Percentiles rank a stretch among this genome's conserved stretches.
Conservation (phyloP, 2,888 invertebrate genomes). For the Ecliptopera silaceata region DNA sequence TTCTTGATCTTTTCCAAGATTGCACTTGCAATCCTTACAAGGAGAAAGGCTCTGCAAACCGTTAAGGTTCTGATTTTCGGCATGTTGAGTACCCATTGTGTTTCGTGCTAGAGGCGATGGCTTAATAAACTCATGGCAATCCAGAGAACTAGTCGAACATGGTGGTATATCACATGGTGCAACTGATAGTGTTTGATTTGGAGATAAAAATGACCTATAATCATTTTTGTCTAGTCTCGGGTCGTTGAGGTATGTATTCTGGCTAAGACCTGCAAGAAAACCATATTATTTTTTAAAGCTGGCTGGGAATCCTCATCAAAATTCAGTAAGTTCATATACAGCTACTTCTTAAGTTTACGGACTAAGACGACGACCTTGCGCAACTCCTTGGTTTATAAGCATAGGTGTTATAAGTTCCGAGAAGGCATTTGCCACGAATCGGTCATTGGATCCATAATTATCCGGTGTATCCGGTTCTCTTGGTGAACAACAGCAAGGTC, state of each 20-base stretch:
- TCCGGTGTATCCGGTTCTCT: constrained; percentile 12
- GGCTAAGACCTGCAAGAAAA: constrained; percentile 23
- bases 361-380: constrained; percentile 37
- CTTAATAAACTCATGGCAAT: not conserved
- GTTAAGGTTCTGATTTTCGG: not conserved
- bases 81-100: not conserved
- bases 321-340: too few relatives aligned
- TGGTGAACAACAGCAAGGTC: constrained; percentile 51
- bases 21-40: constrained; percentile 1
- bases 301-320: not conserved
- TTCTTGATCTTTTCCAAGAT: not conserved
- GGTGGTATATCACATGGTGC: constrained; percentile 8
- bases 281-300: not conserved
- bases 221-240: constrained; percentile 4
- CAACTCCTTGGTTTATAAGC: constrained; percentile 43
- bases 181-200: constrained; percentile 8
- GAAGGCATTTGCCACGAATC: constrained; percentile 34
- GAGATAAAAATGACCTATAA: constrained; percentile 12
- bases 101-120: not conserved
- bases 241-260: constrained; percentile 22
- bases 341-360: not conserved
- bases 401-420: constrained; percentile 49
- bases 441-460: constrained; percentile 10
- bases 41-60: not conserved
- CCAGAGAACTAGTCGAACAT: not conserved